Conservation (phyloP, 2,113 vertebrate species). For the Heterotilapia buettikoferi region DNA sequence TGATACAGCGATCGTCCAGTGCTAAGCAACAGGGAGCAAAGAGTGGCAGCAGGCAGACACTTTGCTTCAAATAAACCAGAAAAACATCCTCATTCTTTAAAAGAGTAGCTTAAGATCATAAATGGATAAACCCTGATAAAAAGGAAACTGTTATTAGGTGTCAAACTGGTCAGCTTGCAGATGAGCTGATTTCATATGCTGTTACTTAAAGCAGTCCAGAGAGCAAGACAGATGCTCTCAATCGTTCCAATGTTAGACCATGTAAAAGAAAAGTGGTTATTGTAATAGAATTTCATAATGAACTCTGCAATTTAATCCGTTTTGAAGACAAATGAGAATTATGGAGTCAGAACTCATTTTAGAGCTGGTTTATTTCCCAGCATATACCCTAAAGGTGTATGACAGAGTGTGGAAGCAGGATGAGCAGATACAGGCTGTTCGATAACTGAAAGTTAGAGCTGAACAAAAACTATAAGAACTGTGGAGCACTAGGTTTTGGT, state of each 20-base stretch:
- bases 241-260: background rate
- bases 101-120: background rate
- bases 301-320: background rate
- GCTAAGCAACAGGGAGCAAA: background rate
- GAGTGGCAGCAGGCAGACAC: background rate
- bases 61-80: background rate
- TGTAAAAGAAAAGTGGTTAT: background rate
- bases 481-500: background rate
- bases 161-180: background rate
- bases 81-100: background rate
- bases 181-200: background rate
- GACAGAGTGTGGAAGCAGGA: background rate
- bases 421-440: background rate
- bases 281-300: background rate
- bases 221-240: background rate
- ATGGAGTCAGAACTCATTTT: background rate
- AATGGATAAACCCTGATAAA: background rate
- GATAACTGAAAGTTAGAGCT: background rate
- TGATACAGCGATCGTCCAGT: background rate
- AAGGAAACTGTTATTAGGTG: background rate
- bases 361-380: background rate
- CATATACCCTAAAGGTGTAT: background rate
- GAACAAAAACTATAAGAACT: background rate
- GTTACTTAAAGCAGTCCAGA: background rate
- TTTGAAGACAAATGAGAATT: background rate